These are phyloP conservation scores for Lucifuga dentata DNA, from an alignment of 2,113 vertebrate species.

Conservation along the genomic window DNA sequence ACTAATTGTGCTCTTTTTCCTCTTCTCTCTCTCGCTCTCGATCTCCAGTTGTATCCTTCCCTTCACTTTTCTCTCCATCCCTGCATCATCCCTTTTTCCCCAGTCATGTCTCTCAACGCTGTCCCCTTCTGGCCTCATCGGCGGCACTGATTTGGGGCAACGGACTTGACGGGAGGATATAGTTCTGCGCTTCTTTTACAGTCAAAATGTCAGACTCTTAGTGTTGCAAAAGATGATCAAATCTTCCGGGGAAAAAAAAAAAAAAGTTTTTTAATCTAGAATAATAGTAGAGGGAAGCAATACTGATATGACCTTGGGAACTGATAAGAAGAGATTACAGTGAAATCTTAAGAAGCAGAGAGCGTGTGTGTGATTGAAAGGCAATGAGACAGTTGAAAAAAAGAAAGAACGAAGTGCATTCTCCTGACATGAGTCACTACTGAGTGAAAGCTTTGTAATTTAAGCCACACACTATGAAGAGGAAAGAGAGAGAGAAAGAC, in stretches of 20 bases:
- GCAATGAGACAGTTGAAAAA: conserved; percentile 43
- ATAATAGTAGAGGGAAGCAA: conserved; percentile 20
- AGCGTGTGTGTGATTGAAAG: conserved; percentile 45
- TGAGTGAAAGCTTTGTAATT: conserved; percentile 79
- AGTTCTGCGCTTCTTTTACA: not conserved
- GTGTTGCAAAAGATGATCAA: conserved; percentile 1
- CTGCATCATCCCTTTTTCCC: conserved; percentile 1
- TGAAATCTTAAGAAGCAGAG: conserved; percentile 43
- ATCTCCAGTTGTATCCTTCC: conserved; percentile 1
- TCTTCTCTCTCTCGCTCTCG: conserved; percentile 19
- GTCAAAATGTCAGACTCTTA: not conserved
- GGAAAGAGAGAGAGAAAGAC: conserved; percentile 27
- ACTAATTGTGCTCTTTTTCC: conserved; percentile 80
- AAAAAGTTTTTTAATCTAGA: conserved; percentile 17
- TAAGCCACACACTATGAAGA: conserved; percentile 68
- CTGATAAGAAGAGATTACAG: conserved; percentile 21
- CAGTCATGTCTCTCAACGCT: not conserved
- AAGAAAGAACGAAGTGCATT: conserved; percentile 65
- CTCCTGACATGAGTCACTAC: conserved; percentile 73
- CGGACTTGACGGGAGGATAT: not conserved
- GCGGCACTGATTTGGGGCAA: not conserved
- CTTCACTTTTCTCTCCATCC: conserved; percentile 43
- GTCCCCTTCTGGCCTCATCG: conserved; percentile 24
- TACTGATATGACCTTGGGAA: conserved; percentile 37
- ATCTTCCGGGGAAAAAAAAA: not conserved